Evolutionary conservation across 2,888 invertebrate species (phyloP).

Genomic region (Autographa pulchrina): DNA sequence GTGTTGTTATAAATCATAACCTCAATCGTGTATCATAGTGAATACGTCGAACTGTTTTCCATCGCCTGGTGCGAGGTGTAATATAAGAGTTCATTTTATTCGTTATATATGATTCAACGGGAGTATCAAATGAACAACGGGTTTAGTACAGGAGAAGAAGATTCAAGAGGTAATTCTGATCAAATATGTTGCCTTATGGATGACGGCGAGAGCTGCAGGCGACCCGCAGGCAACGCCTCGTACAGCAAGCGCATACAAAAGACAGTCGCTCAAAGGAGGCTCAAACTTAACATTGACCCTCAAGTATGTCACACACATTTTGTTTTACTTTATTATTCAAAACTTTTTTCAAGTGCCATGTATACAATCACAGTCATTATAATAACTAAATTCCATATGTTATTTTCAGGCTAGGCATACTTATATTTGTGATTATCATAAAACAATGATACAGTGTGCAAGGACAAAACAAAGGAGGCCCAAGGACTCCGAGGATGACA

Average conservation of each 20-base stretch:
- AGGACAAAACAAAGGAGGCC: slow-evolving; percentile 95
- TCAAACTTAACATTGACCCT: slow-evolving; percentile 96
- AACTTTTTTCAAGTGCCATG: slow-evolving; percentile 18
- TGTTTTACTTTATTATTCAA: slow-evolving; percentile 31
- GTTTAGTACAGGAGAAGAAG: slow-evolving; percentile 97
- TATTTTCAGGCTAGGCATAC: slow-evolving; percentile 95
- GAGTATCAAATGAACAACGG: slow-evolving; percentile 94
- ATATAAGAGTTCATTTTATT: slow-evolving; percentile 75
- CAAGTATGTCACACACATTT: slow-evolving; percentile 71
- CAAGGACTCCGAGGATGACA: slow-evolving; percentile 98
- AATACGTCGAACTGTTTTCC: slow-evolving; percentile 81
- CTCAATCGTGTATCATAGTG: slow-evolving; percentile 81
- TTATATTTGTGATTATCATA: slow-evolving; percentile 99
- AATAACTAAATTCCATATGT: slow-evolving; percentile 43
- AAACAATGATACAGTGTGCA: slow-evolving; percentile 98
- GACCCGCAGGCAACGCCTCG: slow-evolving; percentile 97
- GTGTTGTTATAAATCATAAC: slow-evolving; percentile 83
- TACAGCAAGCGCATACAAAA: slow-evolving; percentile 99
- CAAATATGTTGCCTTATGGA: slow-evolving; percentile 98
- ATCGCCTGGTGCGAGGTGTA: slow-evolving; percentile 78
- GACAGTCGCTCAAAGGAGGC: slow-evolving; percentile 96
- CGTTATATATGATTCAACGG: slow-evolving; percentile 89
- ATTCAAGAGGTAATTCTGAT: slow-evolving; percentile 95
- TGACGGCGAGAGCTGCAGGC: slow-evolving; percentile 95
- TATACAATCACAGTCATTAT: slow-evolving; percentile 17